Conservation (phyloP, 2,888 invertebrate species). For the Heteromyza rotundicornis region DNA sequence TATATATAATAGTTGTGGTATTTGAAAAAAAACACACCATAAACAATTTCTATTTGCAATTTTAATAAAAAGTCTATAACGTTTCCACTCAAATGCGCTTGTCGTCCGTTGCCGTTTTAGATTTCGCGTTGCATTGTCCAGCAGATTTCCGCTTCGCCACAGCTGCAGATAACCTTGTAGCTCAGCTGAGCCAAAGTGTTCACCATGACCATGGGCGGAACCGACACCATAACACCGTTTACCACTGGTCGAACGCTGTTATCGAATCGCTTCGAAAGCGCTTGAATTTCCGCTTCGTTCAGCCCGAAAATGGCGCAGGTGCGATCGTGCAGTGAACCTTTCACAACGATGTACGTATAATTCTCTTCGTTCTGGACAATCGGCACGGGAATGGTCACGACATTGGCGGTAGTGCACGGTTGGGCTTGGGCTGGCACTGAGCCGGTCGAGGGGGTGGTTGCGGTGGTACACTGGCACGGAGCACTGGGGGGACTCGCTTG, state of each 20-base stretch:
- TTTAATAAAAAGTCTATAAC: slow-evolving; percentile 3
- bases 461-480: not conserved
- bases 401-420: slow-evolving; percentile 44
- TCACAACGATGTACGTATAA: slow-evolving; percentile 78
- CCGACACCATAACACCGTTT: slow-evolving; percentile 76
- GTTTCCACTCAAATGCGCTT: slow-evolving; percentile 5
- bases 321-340: slow-evolving; percentile 77
- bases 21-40: not conserved
- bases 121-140: slow-evolving; percentile 84
- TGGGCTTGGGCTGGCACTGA: slow-evolving; percentile 28
- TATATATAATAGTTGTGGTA: not conserved
- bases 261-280: slow-evolving; percentile 73
- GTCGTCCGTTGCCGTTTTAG: slow-evolving; percentile 59
- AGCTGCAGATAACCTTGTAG: slow-evolving; percentile 77
- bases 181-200: slow-evolving; percentile 79
- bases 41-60: slow-evolving; percentile 7
- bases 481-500: not conserved
- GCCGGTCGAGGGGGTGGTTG: slow-evolving; percentile 17
- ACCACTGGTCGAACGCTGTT: slow-evolving; percentile 70
- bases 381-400: slow-evolving; percentile 62
- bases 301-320: slow-evolving; percentile 81
- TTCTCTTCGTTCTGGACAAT: slow-evolving; percentile 65
- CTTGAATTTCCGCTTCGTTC: slow-evolving; percentile 72
- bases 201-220: slow-evolving; percentile 72
- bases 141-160: slow-evolving; percentile 81